A percentile compares a stretch with the other conserved stretches of the same genome.
Conservation (phyloP, 2,797 vertebrate genomes). For the Acestrorhynchus altus region DNA sequence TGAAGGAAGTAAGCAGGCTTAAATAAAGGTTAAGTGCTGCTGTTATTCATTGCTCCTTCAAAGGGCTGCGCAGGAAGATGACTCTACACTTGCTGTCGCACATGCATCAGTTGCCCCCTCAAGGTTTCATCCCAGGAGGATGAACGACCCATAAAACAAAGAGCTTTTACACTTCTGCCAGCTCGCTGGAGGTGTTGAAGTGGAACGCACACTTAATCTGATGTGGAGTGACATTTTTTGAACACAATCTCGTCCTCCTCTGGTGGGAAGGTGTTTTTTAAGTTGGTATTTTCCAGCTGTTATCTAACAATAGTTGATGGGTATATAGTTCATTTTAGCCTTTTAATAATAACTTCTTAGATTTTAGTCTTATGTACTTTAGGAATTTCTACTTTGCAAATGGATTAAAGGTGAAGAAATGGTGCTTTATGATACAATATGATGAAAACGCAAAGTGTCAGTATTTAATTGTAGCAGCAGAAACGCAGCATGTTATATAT, state of each 20-base stretch:
- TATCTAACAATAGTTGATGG: no score
- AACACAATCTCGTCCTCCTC: neutral
- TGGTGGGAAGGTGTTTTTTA: no score
- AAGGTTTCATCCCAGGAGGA: slow-evolving; percentile 17
- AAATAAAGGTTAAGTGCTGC: slow-evolving; percentile 45
- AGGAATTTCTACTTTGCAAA: no score
- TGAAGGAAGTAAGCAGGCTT: slow-evolving; percentile 11
- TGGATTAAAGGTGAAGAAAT: no score
- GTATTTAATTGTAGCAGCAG: no score
- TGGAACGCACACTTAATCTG: neutral
- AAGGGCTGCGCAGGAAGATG: slow-evolving; percentile 3
- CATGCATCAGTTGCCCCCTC: slow-evolving; percentile 9
- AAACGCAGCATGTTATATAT: no score
- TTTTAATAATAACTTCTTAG: no score
- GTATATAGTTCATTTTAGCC: no score
- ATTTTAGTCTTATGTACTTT: no score
- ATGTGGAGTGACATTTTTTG: neutral
- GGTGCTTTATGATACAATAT: no score
- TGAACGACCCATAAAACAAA: slow-evolving; percentile 37
- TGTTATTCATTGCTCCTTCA: slow-evolving; percentile 37
- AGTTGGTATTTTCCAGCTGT: no score
- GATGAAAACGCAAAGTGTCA: no score
- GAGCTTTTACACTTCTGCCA: neutral
- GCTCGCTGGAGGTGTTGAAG: slow-evolving; percentile 14
- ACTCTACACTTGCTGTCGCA: slow-evolving; percentile 6